A percentile compares a stretch with the other conserved stretches of the same genome.
These are phyloP conservation scores for Peucedramus taeniatus DNA, from an alignment of 2,113 vertebrate genomes.

Conservation along the genomic window DNA sequence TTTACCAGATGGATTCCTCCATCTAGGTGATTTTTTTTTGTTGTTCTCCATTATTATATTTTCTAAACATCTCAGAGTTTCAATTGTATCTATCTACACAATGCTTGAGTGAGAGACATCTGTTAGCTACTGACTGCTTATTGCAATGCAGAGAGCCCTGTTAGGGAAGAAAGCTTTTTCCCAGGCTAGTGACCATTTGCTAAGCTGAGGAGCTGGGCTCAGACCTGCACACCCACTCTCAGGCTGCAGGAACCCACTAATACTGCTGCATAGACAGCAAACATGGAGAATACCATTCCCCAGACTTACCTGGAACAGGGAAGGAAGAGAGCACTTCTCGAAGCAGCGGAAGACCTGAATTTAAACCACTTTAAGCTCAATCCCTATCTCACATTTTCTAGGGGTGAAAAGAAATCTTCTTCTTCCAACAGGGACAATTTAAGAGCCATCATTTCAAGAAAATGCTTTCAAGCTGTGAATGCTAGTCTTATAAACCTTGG, in stretches of 20 bases:
- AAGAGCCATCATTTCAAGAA: neutral
- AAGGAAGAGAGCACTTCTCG: rapidly evolving
- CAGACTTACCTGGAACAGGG: neutral
- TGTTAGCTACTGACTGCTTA: neutral
- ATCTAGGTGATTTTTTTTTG: neutral
- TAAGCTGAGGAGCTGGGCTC: neutral
- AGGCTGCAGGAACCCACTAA: neutral
- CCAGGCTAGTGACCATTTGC: neutral
- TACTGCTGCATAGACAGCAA: neutral
- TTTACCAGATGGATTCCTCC: neutral
- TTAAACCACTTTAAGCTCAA: neutral
- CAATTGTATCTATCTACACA: neutral
- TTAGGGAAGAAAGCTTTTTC: neutral
- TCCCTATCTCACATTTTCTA: neutral
- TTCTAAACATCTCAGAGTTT: neutral
- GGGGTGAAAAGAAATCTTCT: neutral
- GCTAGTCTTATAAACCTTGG: neutral
- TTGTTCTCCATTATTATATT: neutral
- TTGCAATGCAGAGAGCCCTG: neutral
- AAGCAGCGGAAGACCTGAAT: neutral
- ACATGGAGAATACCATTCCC: neutral
- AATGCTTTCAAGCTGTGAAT: neutral
- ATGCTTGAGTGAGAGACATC: neutral
- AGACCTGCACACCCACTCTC: neutral
- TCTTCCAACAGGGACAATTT: neutral